Evolutionary conservation across 23 tunicate genomes (phyloP).

Genomic region (Ascidia mentula): DNA sequence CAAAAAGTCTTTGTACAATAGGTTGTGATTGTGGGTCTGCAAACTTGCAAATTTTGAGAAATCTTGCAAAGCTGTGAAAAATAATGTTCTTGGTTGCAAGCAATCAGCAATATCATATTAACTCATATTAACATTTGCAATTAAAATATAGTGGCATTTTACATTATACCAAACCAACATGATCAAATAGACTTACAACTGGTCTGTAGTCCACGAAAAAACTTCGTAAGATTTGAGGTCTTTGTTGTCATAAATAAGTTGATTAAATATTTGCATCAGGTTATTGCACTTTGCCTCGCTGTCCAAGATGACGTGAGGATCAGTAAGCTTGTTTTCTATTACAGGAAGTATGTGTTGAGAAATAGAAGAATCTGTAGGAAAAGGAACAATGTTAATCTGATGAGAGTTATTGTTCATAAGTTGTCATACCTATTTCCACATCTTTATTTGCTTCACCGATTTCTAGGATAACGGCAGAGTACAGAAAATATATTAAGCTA

Average conservation of each 20-base stretch:
- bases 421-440: background rate
- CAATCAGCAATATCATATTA: background rate
- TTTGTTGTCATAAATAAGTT: background rate
- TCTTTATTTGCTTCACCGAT: background rate
- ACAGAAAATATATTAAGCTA: slow-evolving; percentile 33
- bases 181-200: slow-evolving; percentile 30
- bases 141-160: too few relatives aligned
- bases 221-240: background rate
- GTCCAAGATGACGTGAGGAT: slow-evolving; percentile 30
- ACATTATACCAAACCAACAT: background rate
- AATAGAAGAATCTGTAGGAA: background rate
- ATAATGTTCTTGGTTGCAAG: background rate
- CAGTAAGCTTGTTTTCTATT: background rate
- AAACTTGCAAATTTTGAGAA: background rate
- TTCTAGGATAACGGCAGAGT: slow-evolving; percentile 28
- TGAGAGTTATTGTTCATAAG: background rate
- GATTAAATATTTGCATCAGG: slow-evolving; percentile 12
- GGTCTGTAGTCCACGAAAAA: slow-evolving; percentile 41
- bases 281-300: background rate
- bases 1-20: background rate
- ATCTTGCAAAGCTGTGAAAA: slow-evolving; percentile 1
- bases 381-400: background rate
- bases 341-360: background rate
- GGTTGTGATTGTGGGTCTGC: background rate
- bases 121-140: background rate